Conservation (phyloP, 2,888 invertebrate species). For the Microplitis manilae region DNA sequence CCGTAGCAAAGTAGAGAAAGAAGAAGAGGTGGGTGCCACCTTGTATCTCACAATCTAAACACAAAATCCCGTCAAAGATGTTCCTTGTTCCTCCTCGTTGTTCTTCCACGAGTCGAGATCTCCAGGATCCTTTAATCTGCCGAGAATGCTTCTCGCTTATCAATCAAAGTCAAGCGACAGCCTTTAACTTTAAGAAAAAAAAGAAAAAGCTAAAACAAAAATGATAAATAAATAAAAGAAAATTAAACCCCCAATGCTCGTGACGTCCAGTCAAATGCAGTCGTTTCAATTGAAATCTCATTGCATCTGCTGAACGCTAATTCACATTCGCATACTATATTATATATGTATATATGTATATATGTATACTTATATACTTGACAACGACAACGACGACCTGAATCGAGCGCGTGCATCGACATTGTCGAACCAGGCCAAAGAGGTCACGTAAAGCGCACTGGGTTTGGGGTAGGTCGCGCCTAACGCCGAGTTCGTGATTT, state of each 20-base stretch:
- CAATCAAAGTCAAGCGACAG: slow-evolving; percentile 17
- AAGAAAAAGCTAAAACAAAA: too few species aligned
- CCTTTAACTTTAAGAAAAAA: background rate
- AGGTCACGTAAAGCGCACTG: slow-evolving; percentile 49
- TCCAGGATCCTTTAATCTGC: slow-evolving; percentile 3
- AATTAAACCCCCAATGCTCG: background rate
- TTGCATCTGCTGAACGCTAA: background rate
- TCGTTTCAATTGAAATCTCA: slow-evolving; percentile 18
- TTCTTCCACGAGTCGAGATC: background rate
- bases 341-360: background rate
- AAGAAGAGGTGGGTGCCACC: background rate
- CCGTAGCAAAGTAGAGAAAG: background rate
- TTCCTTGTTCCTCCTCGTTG: slow-evolving; percentile 2
- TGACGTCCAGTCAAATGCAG: slow-evolving; percentile 20
- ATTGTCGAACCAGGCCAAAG: slow-evolving; percentile 51
- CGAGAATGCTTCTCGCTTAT: slow-evolving; percentile 1
- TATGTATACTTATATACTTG: background rate
- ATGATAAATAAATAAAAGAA: background rate
- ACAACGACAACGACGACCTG: slow-evolving; percentile 15
- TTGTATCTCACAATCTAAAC: background rate
- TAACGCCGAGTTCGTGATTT: slow-evolving; percentile 49
- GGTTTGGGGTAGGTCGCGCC: slow-evolving; percentile 53
- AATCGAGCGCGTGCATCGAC: slow-evolving; percentile 29
- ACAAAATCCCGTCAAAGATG: background rate
- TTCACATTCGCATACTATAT: background rate